phyloP scores from a whole-genome alignment of 2,888 invertebrate genomes.

The Galerucella pusilla region DNA sequence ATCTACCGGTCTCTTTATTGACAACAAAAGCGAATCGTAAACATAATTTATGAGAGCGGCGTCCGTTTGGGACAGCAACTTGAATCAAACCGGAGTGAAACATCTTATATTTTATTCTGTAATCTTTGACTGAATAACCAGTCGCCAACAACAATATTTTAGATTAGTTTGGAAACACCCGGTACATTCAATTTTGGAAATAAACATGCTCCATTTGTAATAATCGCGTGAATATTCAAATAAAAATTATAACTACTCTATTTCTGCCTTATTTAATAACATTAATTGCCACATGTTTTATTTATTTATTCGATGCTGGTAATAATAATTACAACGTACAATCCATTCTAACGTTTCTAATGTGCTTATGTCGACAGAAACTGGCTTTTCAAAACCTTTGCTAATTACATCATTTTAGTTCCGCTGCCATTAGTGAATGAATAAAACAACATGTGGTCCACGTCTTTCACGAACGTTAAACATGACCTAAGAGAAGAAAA shows the following conservation, averaged over 20 bases:
- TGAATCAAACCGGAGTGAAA: too few relatives aligned
- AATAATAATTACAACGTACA: background rate
- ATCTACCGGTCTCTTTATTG: too few relatives aligned
- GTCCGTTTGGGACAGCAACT: too few relatives aligned
- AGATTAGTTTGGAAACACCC: too few relatives aligned
- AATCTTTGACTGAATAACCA: too few relatives aligned
- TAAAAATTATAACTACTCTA: background rate
- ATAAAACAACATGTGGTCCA: slow-evolving; percentile 24
- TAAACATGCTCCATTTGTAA: too few relatives aligned
- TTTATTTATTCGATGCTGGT: background rate
- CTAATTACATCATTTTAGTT: slow-evolving; percentile 24
- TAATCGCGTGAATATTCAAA: too few relatives aligned
- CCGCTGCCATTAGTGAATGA: slow-evolving; percentile 17
- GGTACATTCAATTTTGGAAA: too few relatives aligned
- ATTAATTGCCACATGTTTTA: background rate
- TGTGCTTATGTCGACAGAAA: background rate
- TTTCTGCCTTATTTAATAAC: background rate
- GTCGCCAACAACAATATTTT: too few relatives aligned
- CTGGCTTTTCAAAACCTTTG: slow-evolving; percentile 12
- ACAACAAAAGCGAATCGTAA: too few relatives aligned
- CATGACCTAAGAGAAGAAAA: slow-evolving; percentile 8
- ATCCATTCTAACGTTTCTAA: background rate
- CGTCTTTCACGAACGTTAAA: slow-evolving; percentile 23
- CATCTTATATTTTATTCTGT: too few relatives aligned
- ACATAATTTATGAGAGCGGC: too few relatives aligned